Base-by-base conservation (phyloP, 23 tunicate species). In the Oikopleura dioica region DNA sequence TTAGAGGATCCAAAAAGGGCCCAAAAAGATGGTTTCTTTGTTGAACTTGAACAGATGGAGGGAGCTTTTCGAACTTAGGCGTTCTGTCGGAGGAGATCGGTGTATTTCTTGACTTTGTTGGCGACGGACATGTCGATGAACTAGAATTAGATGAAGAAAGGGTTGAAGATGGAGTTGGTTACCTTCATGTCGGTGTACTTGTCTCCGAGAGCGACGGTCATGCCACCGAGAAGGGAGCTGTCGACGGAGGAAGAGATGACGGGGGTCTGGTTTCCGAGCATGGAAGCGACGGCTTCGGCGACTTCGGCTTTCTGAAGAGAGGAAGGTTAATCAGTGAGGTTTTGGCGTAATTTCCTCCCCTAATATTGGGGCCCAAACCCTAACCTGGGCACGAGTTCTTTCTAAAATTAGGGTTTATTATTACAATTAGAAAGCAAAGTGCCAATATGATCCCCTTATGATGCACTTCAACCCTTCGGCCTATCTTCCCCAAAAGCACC, bases 61-160 rank as follows among this genome's bases (percentile, higher is more conserved):
- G 9, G 55, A 21, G 21, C 55, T 44, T 44, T 21, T 9, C 21
- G 67, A 76, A 0, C 0, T 86, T 86, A 94, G 68, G 82, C 79
- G 76, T 87, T 81, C 79, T 82, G 85, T 50, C 80, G 77, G 75
- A 94, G 80, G 0, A 94, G 76, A 37, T 86, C 87, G 59, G 80
- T 76, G 37, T 94, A 94, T 24, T 82, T 69, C 68, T 85, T 76
- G 37, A 94, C 81, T 67, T 94, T 94, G 83, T 83, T 83, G 9
- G 99, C 79, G 30, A 94, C 87, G 0, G 95, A 86, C 99, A 94
- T 86, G 36, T 94, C 99, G 69, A 94, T 87, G 78, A 78, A 83
- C 76, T 63, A 44, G 16, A 44, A 9, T 44, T 9, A 9, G 16
- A 44, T 44, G 55, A 44, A 44, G 16, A 44, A 9, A 9, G 9